Evolutionary conservation across 1,140 invertebrate species (phyloP), one percentile per base, ranked within the genome.

Genomic region (Halesus radiatus): DNA sequence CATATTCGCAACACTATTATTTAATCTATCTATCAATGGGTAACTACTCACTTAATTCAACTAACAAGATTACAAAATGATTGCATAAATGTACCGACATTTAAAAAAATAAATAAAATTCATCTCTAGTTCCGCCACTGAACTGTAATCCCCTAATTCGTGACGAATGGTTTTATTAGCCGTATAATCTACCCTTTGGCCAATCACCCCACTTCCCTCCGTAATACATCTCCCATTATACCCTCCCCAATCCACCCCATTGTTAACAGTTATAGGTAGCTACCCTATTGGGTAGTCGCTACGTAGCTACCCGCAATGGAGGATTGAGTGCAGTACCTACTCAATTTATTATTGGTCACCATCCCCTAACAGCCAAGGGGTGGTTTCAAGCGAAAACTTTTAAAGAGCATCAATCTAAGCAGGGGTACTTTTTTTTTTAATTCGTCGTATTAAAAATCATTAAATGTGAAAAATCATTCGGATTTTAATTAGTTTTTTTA

Each of bases 91-190:
- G 10, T 45, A 7, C 3, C 32, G 10, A 45, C 26, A 29, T n/a
- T n/a, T 29, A 29, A 29, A 2, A 45, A 10, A 45, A 45, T 13
- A 45, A 13, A 8, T 45, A 13, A 45, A 45, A 37, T 1, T 4
- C 32, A 37, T 37, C 32, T 37, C 32, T 8, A 1, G 32, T 3
- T 22, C n/a, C 62, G 62, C 62, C 62, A 32, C 62, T 66, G 62
- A 29, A 16, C 7, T 66, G 16, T 66, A 29, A 66, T 22, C 10
- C 22, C 23, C n/a, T 66, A 66, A 66, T 66, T 66, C 62, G 62
- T 15, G 62, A 66, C 62, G 62, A 66, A 66, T 66, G 26, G 29
- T 66, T 66, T 66, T 66, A 66, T 66, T 66, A 66, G 62, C 29
- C 29, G 29, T 32, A 66, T 66, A 29, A 60, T 66, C 62, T 26